Evolutionary conservation across 2,113 vertebrate species (phyloP).

Genomic region (Callocephalon fimbriatum): DNA sequence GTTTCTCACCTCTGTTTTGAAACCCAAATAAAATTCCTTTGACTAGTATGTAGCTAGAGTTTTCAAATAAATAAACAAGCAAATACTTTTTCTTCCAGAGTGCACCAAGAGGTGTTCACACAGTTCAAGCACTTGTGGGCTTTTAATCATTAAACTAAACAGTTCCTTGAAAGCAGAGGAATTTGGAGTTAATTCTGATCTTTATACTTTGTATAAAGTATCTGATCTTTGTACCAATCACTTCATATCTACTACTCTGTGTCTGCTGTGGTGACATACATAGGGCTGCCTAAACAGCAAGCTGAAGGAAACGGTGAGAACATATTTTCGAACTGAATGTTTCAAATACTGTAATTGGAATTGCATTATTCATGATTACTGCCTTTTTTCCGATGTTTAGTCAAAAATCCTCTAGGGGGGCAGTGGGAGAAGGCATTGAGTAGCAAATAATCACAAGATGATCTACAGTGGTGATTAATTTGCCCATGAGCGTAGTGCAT

Average conservation of each 20-base stretch:
- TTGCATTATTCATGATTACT: background rate
- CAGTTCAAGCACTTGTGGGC: background rate
- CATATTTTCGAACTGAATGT: background rate
- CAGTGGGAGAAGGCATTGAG: background rate
- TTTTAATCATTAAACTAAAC: conserved; percentile 62
- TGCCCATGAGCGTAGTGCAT: background rate
- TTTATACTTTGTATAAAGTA: background rate
- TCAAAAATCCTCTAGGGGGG: background rate
- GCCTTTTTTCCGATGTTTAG: background rate
- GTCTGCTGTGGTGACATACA: background rate
- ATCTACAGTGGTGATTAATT: background rate
- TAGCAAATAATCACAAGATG: background rate
- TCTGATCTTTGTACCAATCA: background rate
- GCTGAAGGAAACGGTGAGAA: background rate
- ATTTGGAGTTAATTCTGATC: conserved; percentile 28
- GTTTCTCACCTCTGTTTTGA: background rate
- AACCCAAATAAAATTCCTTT: conserved; percentile 10
- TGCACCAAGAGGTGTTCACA: conserved; percentile 36
- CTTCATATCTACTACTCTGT: background rate
- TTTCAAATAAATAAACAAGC: conserved; percentile 44
- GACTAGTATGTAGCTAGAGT: background rate
- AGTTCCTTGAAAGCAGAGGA: conserved; percentile 50
- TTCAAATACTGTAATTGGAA: background rate
- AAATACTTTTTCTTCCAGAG: background rate
- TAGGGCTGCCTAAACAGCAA: background rate